Evolutionary conservation across 1,140 invertebrate genomes (phyloP).

Genomic region (Drosophila sproati): DNA sequence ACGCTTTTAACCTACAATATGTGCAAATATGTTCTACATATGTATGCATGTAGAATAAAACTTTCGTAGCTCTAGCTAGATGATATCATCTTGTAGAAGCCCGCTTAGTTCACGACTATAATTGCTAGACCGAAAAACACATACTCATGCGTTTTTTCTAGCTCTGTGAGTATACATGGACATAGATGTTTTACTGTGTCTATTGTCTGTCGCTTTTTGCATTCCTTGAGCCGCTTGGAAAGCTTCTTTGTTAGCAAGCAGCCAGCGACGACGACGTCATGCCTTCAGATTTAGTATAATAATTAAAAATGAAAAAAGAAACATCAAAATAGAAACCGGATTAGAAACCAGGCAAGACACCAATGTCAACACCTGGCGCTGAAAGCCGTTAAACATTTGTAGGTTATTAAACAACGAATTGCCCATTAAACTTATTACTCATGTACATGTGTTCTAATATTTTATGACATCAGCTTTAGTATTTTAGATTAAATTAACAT

Average conservation of each 20-base stretch:
- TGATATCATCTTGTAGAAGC: slow-evolving; percentile 71
- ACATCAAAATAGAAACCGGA: slow-evolving; percentile 58
- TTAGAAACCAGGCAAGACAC: slow-evolving; percentile 41
- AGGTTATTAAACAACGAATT: background rate
- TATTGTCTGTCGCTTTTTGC: slow-evolving; percentile 60
- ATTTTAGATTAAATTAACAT: background rate
- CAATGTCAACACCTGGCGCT: slow-evolving; percentile 41
- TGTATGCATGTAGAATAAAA: background rate
- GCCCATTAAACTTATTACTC: background rate
- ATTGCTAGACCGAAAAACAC: slow-evolving; percentile 27
- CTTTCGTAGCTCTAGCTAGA: slow-evolving; percentile 42
- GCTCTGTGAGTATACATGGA: slow-evolving; percentile 5
- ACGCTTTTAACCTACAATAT: slow-evolving; percentile 1
- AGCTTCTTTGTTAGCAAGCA: slow-evolving; percentile 56
- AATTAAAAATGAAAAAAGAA: slow-evolving; percentile 39
- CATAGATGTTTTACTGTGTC: slow-evolving; percentile 34
- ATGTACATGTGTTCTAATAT: slow-evolving; percentile 9
- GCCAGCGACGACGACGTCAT: slow-evolving; percentile 55
- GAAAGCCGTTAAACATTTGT: slow-evolving; percentile 22
- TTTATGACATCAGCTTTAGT: slow-evolving; percentile 13
- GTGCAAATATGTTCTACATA: slow-evolving; percentile 24
- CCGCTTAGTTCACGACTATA: slow-evolving; percentile 62
- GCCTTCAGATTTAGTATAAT: slow-evolving; percentile 57
- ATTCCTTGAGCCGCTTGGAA: slow-evolving; percentile 49
- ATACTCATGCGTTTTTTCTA: slow-evolving; percentile 14